Evolutionary conservation across 2,797 vertebrate genomes (phyloP), one percentile per base, ranked within the genome.

Genomic region (Muraenolepis orangiensis): DNA sequence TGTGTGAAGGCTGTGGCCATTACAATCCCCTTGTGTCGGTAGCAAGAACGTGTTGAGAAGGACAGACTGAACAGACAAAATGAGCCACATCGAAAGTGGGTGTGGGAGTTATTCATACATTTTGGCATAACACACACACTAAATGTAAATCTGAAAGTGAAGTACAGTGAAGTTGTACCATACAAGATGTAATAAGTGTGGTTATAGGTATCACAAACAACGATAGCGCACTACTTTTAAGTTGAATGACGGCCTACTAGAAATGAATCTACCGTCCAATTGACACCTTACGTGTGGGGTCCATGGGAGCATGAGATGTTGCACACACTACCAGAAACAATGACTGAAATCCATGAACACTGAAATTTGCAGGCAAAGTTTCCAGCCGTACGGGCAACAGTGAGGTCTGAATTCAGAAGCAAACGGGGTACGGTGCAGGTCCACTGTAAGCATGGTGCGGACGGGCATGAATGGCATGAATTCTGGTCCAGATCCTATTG

Each of bases 321-420:
- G 90, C 92, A 88, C 92, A 88, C 92, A 93, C 91, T 90, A 94
- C 94, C 93, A 95, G 94, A 95, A 95, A 95, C 93, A 93, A 94
- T 94, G 94, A 95, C 94, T 95, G 94, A 95, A 94, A 94, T 90
- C 87, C 80, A 78, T 69, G 2, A 80, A 61, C 66, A 72, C 31
- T 90, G 32, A 89, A 90, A 91, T 89, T 93, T 85, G 86, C 93
- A 95, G 93, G 87, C 93, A 94, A 87, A 86, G 92, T 93, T 94
- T 93, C 94, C 86, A 93, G 94, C 92, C 85, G 87, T 83, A 91
- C 69, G 91, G 82, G 82, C 64, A 91, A 90, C 87, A 82, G 38
- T 87, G 78, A n/a, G 18, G 26, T 5, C 67, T 70, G 6, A 11
- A n/a, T 72, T 4, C 30, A 36, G 77, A 38, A 82, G 16, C 81